These are phyloP conservation scores for Drosophila kepulauana DNA, from an alignment of 1,140 invertebrate species.

Conservation along the genomic window DNA sequence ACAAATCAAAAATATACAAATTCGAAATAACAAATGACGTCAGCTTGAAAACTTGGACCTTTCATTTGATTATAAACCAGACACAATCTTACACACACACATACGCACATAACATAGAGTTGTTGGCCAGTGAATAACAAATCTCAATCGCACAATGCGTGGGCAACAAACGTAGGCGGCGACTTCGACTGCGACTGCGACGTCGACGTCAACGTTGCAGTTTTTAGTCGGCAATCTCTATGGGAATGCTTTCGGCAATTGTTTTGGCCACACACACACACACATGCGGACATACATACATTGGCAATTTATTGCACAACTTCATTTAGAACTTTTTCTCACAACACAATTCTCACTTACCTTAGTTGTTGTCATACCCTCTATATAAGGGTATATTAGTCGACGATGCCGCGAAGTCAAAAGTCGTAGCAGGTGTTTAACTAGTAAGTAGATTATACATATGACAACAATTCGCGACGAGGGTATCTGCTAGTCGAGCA, in stretches of 20 bases:
- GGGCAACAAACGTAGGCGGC: conserved; percentile 17
- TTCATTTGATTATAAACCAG: conserved; percentile 45
- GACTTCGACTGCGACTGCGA: neutral
- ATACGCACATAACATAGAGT: conserved; percentile 26
- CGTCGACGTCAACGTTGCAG: conserved; percentile 6
- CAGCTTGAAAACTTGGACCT: conserved; percentile 62
- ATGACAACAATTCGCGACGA: neutral
- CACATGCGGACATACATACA: neutral
- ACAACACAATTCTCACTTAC: conserved; percentile 38
- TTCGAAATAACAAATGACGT: conserved; percentile 62
- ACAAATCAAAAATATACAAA: conserved; percentile 30
- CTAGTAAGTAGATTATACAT: neutral
- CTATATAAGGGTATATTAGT: conserved; percentile 20
- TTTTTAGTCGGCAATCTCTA: neutral
- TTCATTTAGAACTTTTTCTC: conserved; percentile 49
- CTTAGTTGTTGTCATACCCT: conserved; percentile 46
- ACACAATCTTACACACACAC: conserved; percentile 29
- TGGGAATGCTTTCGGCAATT: conserved; percentile 27
- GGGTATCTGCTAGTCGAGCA: conserved; percentile 6
- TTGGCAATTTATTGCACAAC: conserved; percentile 48
- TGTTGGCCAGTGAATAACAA: conserved; percentile 31
- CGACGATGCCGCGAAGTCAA: neutral
- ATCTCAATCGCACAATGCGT: conserved; percentile 16
- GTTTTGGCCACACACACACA: neutral
- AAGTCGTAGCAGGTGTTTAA: neutral